phyloP scores from a whole-genome alignment of 2,113 vertebrate species.

The Oreochromis niloticus region DNA sequence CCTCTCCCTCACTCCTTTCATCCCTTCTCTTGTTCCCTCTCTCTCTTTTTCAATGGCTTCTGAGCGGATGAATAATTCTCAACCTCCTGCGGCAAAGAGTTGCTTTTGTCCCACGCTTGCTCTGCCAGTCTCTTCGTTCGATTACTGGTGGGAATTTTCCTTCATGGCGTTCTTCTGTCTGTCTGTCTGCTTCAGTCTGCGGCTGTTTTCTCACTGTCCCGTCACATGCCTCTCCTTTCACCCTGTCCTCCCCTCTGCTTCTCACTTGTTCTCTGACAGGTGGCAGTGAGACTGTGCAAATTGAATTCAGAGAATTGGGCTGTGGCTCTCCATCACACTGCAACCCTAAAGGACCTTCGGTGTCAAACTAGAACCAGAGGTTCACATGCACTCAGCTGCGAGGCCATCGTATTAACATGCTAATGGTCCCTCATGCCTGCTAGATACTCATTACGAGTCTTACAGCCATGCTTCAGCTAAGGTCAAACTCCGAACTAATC shows the following conservation, averaged over 20 bases:
- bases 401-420: slow-evolving; percentile 6
- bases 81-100: slow-evolving; percentile 18
- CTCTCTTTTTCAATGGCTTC: slow-evolving; percentile 19
- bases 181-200: background rate
- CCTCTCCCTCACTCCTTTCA: background rate
- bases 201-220: slow-evolving; percentile 43
- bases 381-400: background rate
- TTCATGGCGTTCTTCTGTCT: background rate
- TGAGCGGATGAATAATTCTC: slow-evolving; percentile 30
- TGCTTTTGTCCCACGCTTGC: slow-evolving; percentile 15
- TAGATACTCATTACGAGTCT: background rate
- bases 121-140: background rate
- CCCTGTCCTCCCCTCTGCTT: slow-evolving; percentile 5
- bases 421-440: slow-evolving; percentile 11
- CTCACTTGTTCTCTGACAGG: slow-evolving; percentile 43
- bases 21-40: background rate
- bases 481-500: background rate
- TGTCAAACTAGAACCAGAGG: slow-evolving; percentile 2
- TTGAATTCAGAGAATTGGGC: slow-evolving; percentile 46
- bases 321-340: slow-evolving; percentile 8
- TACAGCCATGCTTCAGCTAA: background rate
- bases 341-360: background rate
- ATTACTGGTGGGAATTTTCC: slow-evolving; percentile 4
- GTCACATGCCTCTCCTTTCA: slow-evolving; percentile 57
- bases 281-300: slow-evolving; percentile 45